phyloP scores from a whole-genome alignment of 2,113 vertebrate species.

The Calcarius ornatus region DNA sequence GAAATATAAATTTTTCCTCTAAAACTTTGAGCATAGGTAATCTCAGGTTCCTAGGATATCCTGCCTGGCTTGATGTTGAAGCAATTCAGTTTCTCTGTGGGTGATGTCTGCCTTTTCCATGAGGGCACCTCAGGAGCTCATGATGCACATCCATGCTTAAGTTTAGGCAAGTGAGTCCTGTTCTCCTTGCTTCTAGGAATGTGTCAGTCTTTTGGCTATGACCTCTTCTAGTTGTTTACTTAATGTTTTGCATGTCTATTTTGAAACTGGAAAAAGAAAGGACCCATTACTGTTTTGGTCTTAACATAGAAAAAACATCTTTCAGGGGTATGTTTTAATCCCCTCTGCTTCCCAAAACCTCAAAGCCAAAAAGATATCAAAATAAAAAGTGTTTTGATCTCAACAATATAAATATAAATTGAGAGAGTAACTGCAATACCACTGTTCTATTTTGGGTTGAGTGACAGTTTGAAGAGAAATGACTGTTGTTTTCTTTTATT shows the following conservation, averaged over 20 bases:
- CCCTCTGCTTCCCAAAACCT: not conserved
- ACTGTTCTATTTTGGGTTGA: not conserved
- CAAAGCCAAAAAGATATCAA: not conserved
- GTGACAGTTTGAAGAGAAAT: not conserved
- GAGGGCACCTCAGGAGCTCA: not conserved
- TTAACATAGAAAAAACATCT: not conserved
- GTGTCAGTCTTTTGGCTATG: not conserved
- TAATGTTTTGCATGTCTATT: not conserved
- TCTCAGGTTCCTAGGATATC: not conserved
- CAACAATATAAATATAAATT: not conserved
- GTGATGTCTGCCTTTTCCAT: not conserved
- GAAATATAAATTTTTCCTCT: not conserved
- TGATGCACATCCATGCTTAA: not conserved
- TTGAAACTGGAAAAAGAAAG: not conserved
- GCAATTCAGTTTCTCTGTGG: accelerated
- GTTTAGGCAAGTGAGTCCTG: not conserved
- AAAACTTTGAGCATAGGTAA: not conserved
- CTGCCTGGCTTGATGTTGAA: not conserved
- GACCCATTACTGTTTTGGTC: not conserved
- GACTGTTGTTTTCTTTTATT: not conserved
- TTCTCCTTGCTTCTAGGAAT: not conserved
- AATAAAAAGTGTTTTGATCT: not conserved
- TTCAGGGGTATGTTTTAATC: not conserved
- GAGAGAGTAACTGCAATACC: not conserved
- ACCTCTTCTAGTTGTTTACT: not conserved